Percentiles rank a stretch among this genome's conserved stretches.
Evolutionary conservation across 92 coral and sea anemone genomes (phyloP).

Genomic region (Bergia sp.): DNA sequence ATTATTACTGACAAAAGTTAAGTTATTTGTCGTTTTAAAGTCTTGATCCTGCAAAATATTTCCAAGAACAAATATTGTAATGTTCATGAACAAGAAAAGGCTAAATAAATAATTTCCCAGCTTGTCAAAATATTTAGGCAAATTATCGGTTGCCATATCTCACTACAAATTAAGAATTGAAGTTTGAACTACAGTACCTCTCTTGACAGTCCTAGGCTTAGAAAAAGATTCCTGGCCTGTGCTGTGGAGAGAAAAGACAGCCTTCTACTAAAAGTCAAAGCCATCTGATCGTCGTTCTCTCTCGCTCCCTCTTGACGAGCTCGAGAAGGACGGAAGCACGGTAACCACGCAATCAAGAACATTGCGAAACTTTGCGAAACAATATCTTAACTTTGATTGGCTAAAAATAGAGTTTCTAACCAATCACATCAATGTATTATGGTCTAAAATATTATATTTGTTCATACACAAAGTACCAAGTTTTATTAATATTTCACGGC

Average conservation of each 20-base stretch:
- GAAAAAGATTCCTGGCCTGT: neutral
- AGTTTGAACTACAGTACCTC: neutral
- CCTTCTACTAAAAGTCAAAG: neutral
- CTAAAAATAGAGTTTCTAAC: neutral
- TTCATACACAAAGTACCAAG: conserved; percentile 3
- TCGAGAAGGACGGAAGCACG: neutral
- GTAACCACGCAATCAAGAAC: neutral
- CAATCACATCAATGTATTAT: neutral
- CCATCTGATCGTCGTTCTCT: neutral
- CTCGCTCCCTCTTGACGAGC: neutral
- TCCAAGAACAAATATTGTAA: too few relatives aligned
- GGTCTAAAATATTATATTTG: neutral
- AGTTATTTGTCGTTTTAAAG: too few relatives aligned
- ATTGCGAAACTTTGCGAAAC: neutral
- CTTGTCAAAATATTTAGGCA: neutral
- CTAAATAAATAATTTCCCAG: neutral
- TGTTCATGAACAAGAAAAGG: too few relatives aligned
- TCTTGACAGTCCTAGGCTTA: conserved; percentile 10
- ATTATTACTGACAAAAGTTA: too few relatives aligned
- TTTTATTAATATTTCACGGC: neutral
- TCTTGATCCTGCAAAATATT: too few relatives aligned
- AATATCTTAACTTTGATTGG: conserved; percentile 27
- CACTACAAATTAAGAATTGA: neutral
- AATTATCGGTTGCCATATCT: too few relatives aligned
- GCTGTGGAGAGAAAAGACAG: conserved; percentile 1